Evolutionary conservation across 2,797 vertebrate species (phyloP).

Genomic region (Lerista edwardsae): DNA sequence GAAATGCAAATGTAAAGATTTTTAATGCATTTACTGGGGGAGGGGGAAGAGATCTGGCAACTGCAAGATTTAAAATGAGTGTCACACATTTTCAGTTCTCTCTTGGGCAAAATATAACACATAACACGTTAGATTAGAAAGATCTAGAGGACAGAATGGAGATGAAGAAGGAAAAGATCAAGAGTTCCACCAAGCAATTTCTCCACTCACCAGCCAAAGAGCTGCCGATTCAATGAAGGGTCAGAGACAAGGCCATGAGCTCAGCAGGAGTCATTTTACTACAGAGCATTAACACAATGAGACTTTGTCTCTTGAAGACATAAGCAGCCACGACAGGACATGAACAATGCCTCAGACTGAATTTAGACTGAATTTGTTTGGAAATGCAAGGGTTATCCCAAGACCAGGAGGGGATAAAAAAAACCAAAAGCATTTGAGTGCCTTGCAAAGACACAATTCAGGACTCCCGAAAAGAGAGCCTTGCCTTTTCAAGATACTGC

Average conservation of each 20-base stretch:
- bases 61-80: not conserved
- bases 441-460: constrained; percentile 20
- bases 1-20: not conserved
- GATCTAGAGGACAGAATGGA: not conserved
- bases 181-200: constrained; percentile 3
- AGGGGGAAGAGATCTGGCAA: not conserved
- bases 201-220: not conserved
- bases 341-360: constrained; percentile 11
- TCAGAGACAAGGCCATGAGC: not conserved
- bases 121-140: too few relatives aligned
- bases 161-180: not conserved
- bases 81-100: not conserved
- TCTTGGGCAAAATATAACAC: not conserved
- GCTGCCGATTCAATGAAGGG: not conserved
- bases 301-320: not conserved
- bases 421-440: not conserved
- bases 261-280: not conserved
- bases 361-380: constrained; percentile 7
- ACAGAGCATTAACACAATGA: constrained; percentile 1
- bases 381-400: constrained; percentile 9
- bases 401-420: not conserved
- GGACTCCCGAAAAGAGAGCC: not conserved
- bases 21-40: not conserved
- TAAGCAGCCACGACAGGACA: not conserved
- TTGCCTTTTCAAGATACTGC: constrained; percentile 6